Percentiles rank a stretch among this genome's conserved stretches.
phyloP scores from a whole-genome alignment of 2,888 invertebrate species.

The Acleris literana region DNA sequence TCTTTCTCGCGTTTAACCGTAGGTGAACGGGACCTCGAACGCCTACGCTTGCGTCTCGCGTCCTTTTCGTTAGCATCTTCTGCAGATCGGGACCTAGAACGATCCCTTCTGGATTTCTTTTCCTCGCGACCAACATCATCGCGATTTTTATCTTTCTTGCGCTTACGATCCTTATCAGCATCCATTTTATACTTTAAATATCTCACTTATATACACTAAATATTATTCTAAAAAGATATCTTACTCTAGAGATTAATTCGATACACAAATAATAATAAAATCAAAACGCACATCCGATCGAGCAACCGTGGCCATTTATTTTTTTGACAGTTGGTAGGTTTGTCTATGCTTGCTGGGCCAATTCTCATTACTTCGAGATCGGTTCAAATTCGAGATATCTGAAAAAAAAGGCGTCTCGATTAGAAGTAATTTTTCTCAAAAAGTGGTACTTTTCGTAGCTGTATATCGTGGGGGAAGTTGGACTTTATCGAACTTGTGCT shows the following conservation, averaged over 20 bases:
- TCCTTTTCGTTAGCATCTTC: constrained; percentile 50
- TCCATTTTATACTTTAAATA: constrained; percentile 56
- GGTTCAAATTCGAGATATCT: too few species aligned
- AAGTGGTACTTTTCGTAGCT: too few species aligned
- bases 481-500: too few species aligned
- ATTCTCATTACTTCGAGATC: neutral
- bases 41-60: constrained; percentile 61
- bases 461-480: too few species aligned
- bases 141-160: constrained; percentile 60
- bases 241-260: neutral
- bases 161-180: constrained; percentile 57
- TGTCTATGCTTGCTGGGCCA: constrained; percentile 16
- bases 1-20: constrained; percentile 56
- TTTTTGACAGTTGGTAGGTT: constrained; percentile 28
- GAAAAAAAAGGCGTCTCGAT: too few species aligned
- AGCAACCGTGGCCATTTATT: constrained; percentile 30
- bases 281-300: constrained; percentile 13
- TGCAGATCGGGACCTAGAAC: constrained; percentile 62
- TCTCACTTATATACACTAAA: neutral
- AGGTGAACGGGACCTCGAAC: constrained; percentile 64
- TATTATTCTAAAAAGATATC: neutral
- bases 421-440: too few species aligned
- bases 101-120: constrained; percentile 60
- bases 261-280: constrained; percentile 5
- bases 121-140: constrained; percentile 59